phyloP scores from a whole-genome alignment of 2,113 vertebrate genomes.

The Crotalus horridus region DNA sequence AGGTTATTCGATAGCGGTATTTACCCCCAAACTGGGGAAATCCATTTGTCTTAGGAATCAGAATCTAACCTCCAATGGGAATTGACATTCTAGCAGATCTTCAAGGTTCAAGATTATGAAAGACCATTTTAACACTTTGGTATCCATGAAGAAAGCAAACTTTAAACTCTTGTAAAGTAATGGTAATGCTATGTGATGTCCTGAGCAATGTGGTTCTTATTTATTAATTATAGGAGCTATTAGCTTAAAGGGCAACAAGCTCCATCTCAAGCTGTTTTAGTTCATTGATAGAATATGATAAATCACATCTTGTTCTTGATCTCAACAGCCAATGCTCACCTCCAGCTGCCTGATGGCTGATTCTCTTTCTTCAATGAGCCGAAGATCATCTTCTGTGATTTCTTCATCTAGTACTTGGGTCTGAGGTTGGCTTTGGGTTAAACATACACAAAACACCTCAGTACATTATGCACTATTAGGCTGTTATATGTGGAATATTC shows the following conservation, averaged over 20 bases:
- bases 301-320: background rate
- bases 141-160: background rate
- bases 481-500: background rate
- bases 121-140: background rate
- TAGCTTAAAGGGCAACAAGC: background rate
- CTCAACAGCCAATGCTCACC: slow-evolving; percentile 60
- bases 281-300: background rate
- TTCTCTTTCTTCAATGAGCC: slow-evolving; percentile 90
- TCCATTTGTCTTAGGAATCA: background rate
- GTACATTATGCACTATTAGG: background rate
- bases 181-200: background rate
- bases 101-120: background rate
- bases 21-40: background rate
- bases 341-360: slow-evolving; percentile 88
- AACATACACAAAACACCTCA: background rate
- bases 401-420: slow-evolving; percentile 82
- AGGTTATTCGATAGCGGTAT: background rate
- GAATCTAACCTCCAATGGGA: background rate
- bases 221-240: background rate
- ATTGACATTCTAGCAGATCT: background rate
- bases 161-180: background rate
- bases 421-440: slow-evolving; percentile 71
- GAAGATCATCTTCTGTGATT: slow-evolving; percentile 91
- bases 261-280: background rate
- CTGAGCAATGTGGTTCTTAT: background rate